These are phyloP conservation scores for Triplophysa yarkandensis DNA, from an alignment of 2,797 vertebrate genomes.

Conservation along the genomic window DNA sequence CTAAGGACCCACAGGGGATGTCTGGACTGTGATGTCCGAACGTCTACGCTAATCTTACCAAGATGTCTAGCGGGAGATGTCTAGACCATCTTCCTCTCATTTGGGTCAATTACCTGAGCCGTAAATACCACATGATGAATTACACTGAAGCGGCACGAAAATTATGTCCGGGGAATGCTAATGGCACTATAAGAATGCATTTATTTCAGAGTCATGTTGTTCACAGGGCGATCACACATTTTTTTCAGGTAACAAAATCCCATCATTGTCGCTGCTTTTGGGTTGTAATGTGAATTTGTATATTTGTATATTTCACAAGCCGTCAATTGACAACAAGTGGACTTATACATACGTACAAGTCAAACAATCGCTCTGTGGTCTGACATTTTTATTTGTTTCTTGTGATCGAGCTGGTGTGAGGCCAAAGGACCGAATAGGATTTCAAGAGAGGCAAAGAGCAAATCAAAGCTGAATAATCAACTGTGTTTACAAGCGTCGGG, in stretches of 20 bases:
- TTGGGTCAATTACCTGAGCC: neutral
- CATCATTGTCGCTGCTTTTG: no score
- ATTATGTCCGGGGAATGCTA: neutral
- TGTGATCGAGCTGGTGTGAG: neutral
- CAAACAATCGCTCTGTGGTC: slow-evolving; percentile 17
- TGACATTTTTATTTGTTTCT: neutral
- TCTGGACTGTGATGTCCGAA: neutral
- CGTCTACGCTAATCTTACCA: neutral
- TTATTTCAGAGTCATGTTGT: neutral
- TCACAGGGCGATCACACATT: no score
- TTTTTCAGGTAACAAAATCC: no score
- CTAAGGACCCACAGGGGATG: neutral
- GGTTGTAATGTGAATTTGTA: no score
- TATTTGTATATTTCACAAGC: no score
- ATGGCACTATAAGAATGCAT: neutral
- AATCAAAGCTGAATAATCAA: slow-evolving; percentile 45
- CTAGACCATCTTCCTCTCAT: slow-evolving; percentile 7
- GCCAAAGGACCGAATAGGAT: slow-evolving; percentile 8
- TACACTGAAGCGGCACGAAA: neutral
- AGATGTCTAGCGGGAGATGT: neutral
- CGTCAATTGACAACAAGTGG: no score
- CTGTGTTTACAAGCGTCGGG: slow-evolving; percentile 45
- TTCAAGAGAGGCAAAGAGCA: slow-evolving; percentile 25
- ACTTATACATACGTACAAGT: slow-evolving; percentile 16
- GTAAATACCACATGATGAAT: slow-evolving; percentile 1